Evolutionary conservation across 2,113 vertebrate species (phyloP), one percentile per base, ranked within the genome.

Genomic region (Leucopsar rothschildi): DNA sequence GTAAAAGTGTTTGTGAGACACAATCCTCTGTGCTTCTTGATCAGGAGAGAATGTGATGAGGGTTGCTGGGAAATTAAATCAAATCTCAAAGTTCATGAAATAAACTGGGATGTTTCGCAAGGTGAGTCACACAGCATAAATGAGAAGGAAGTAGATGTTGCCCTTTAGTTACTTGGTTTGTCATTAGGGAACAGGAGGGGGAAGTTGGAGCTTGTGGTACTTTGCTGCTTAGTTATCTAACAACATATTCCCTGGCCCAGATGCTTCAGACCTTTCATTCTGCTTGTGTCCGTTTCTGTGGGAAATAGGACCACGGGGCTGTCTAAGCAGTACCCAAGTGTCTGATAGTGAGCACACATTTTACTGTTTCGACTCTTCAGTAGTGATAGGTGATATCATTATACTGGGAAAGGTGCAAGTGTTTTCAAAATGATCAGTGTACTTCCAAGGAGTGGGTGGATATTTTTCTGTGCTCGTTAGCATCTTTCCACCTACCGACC

Each of bases 311-410:
- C 27, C 24, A 2, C 2, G 0, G 29, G 42, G 31, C 37, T 63
- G 55, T 63, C 52, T 37, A 2, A n/a, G 47, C 40, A 33, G 19
- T 35, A 31, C 10, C 7, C 3, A 3, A 3, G 14, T 63, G 35
- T 24, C 45, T 65, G n/a, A 42, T 11, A 45, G 18, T 3, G 6
- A 24, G 68, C 17, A 22, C n/a, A 15, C 6, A 1, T 50, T 37
- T 57, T 49, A 31, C 11, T 77, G 11, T 55, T 68, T 42, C 1
- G 3, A 12, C 39, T 66, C 23, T 29, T 42, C 0, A 0, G 8
- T 28, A 31, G 29, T 53, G 28, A 21, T 17, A 12, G 60, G 9
- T 24, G 6, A 20, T 40, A 33, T 12, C 59, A 22, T 82, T 12
- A 0, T 22, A 20, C 20, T 63, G 0, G 27, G 47, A 28, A 82